Conservation (phyloP, 2,888 invertebrate genomes). For the Yponomeuta cagnagella region DNA sequence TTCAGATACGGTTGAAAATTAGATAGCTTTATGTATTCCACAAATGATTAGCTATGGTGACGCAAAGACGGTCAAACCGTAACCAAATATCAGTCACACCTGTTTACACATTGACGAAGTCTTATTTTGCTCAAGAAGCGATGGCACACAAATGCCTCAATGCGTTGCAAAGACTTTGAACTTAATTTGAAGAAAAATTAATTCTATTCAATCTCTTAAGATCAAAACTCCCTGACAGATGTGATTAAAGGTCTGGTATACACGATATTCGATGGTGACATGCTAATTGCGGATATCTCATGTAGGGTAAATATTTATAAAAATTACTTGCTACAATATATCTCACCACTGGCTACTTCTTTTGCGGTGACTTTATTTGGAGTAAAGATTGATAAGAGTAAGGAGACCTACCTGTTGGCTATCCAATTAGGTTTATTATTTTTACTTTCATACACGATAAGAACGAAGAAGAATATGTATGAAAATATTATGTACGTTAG, state of each 20-base stretch:
- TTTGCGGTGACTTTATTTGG: too few relatives aligned
- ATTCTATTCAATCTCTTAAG: not conserved
- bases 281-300: too few relatives aligned
- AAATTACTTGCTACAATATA: too few relatives aligned
- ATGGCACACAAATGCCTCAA: too few relatives aligned
- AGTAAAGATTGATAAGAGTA: too few relatives aligned
- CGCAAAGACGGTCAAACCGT: conserved; percentile 38
- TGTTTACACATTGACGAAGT: conserved; percentile 18
- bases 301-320: too few relatives aligned
- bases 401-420: too few relatives aligned
- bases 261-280: not conserved
- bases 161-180: not conserved
- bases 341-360: too few relatives aligned
- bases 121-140: not conserved
- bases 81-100: conserved; percentile 33
- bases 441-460: too few relatives aligned
- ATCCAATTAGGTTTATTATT: too few relatives aligned
- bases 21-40: conserved; percentile 30
- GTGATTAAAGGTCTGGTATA: not conserved
- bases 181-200: not conserved
- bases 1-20: conserved; percentile 53
- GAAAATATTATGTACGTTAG: too few relatives aligned
- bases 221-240: not conserved
- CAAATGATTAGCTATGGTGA: conserved; percentile 49
- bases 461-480: too few relatives aligned